Base-by-base conservation (phyloP, 2,113 vertebrate genomes). In the Alces alces region DNA sequence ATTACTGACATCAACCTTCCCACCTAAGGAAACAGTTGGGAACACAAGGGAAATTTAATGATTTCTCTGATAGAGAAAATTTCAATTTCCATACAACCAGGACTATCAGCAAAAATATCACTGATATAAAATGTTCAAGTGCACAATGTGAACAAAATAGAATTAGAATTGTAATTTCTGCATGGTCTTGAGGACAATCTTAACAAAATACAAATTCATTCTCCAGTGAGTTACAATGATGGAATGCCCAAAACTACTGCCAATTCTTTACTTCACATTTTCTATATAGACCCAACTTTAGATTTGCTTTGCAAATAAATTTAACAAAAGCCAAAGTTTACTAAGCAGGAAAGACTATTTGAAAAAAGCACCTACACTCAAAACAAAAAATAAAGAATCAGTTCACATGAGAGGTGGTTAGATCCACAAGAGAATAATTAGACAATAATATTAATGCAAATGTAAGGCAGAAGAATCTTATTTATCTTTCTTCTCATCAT, bases 1-100 rank as follows among this genome's bases (percentile, higher is more conserved):
- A 7, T 98, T 94, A 91, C 36, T 78, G 78, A 97, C 73, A 78
- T 91, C 21, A 80, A 98, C 58, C 19, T 28, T 97, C 19, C 97
- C 97, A 96, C 93, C 97, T 98, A 95, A 87, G 61, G 87, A 33
- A 93, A 86, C 33, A 61, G 91, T 80, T 13, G 54, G 55, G 23
- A 92, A 54, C 7, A 92, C 14, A 64, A 86, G 66, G 73, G 55
- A 64, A 58, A 76, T 36, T 52, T 86, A 92, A 82, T 78, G 50
- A 57, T 4, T 39, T 78, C 9, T 33, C 14, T 43, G 30, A 86
- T 61, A 12, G 61, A 91, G 76, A 94, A 94, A 83, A 64, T 70
- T 57, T 82, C 30, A 61, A 97, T 92, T 36, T 12, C 47, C n/a
- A 66, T 0, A 3, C n/a, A 73, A 73, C 33, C 50, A n/a, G 16